Percentiles rank a stretch among this genome's conserved stretches.
These are phyloP conservation scores for Sarcophaga peregrina DNA, from an alignment of 1,140 invertebrate genomes.

Conservation along the genomic window DNA sequence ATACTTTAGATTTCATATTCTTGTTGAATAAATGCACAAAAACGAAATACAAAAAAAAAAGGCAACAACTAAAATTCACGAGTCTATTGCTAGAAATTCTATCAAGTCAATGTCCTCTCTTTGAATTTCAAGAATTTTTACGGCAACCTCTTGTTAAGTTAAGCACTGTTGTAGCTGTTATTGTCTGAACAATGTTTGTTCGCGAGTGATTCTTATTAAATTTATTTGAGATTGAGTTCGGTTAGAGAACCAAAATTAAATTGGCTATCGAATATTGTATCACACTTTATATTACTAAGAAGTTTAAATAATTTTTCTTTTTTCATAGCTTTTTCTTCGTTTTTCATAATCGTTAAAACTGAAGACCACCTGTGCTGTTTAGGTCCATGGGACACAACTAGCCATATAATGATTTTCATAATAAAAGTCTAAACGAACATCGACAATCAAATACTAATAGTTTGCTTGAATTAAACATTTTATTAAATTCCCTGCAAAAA, in stretches of 20 bases:
- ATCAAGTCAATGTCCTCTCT: slow-evolving; percentile 35
- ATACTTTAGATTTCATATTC: no score
- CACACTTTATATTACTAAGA: slow-evolving; percentile 8
- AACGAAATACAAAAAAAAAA: not conserved
- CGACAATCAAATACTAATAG: no score
- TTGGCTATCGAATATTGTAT: slow-evolving; percentile 6
- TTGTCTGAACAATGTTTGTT: not conserved
- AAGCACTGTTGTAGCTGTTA: not conserved
- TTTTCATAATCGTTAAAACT: not conserved
- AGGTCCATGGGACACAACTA: not conserved
- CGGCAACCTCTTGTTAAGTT: slow-evolving; percentile 7
- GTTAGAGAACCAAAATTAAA: not conserved
- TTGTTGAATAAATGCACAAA: slow-evolving; percentile 10
- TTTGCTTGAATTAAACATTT: no score
- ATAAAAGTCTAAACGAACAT: not conserved
- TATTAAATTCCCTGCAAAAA: no score
- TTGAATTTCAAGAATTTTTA: slow-evolving; percentile 39
- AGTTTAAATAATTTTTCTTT: not conserved
- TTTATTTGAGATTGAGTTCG: not conserved
- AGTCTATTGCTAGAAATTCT: slow-evolving; percentile 21
- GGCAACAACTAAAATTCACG: not conserved
- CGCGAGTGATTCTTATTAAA: not conserved
- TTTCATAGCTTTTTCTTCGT: not conserved
- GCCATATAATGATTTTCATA: not conserved
- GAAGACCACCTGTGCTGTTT: not conserved